Base-by-base conservation (phyloP, 2,113 vertebrate species). In the Xenus cinereus region DNA sequence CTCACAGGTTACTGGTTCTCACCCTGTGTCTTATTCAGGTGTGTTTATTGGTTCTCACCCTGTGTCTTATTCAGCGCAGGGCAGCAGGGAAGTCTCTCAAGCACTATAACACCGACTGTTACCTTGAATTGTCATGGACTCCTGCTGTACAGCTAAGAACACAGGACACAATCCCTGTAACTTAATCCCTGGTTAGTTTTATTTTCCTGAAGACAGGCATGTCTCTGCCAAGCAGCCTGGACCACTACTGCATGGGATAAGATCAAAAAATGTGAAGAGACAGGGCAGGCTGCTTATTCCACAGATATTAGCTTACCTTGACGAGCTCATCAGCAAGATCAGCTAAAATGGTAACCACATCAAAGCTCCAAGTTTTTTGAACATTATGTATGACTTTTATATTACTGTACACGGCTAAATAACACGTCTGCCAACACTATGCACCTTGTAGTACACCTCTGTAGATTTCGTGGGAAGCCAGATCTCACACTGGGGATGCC, bases 391-490 rank as follows among this genome's bases (percentile, higher is more conserved):
- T 32, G 21, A 77, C 53, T 63, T 35, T 30, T 8, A 17, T 3
- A 7, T 75, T 53, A 62, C 1, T 37, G n/a, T 17, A 10, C 14
- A 1, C 3, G 2, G 20, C 32, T 80, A 37, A 83, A 50, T 2
- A 23, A 39, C 26, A 23, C 0, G 0, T 30, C 54, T 59, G 54
- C 11, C 78, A 79, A 14, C 17, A 13, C 30, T 5, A 6, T 39
- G 72, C 45, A 27, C 30, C 50, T 12, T 45, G 64, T 7, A 35
- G 4, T 2, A 15, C 13, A 26, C 4, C 12, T 23, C 64, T 22
- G 1, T 0, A 24, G 37, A n/a, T 48, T 19, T 18, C 13, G 8
- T 2, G 10, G 50, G 35, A 66, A 37, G 23, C 2, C 76, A 74
- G 24, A 28, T 32, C 27, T 77, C 46, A 5, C 8, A 4, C 12